These are phyloP conservation scores for Sylvietta virens DNA, from an alignment of 2,113 vertebrate species.

Conservation along the genomic window DNA sequence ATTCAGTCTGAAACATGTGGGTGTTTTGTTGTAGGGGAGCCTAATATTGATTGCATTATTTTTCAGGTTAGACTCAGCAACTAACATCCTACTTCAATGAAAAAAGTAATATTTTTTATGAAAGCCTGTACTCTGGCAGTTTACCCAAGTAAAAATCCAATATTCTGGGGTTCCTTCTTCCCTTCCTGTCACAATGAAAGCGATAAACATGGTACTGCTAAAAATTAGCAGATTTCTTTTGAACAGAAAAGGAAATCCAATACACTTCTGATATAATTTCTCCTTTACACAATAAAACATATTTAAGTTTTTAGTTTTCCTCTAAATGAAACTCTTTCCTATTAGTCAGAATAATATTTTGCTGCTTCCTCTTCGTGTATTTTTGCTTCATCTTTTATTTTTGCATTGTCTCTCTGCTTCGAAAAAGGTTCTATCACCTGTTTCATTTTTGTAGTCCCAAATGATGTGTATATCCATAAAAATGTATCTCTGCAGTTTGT, in stretches of 20 bases:
- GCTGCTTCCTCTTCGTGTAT: not conserved
- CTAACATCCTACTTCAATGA: not conserved
- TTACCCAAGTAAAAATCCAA: not conserved
- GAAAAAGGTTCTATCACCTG: not conserved
- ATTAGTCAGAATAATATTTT: not conserved
- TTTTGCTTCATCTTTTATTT: not conserved
- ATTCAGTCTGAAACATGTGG: not conserved
- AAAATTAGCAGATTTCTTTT: not conserved
- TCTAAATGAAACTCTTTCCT: not conserved
- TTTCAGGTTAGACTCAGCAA: not conserved
- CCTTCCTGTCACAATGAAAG: not conserved
- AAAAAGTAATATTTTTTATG: not conserved
- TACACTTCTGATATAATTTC: not conserved
- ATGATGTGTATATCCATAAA: not conserved
- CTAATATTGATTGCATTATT: not conserved
- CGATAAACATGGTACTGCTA: not conserved
- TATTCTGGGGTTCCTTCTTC: not conserved
- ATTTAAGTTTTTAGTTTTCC: not conserved
- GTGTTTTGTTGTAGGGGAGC: not conserved
- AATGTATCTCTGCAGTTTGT: not conserved
- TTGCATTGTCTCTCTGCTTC: not conserved
- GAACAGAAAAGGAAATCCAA: not conserved
- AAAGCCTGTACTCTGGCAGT: rapidly evolving
- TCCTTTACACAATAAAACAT: not conserved
- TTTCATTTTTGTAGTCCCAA: not conserved